These are phyloP conservation scores for Clamator glandarius DNA, from an alignment of 2,797 vertebrate genomes.

Conservation along the genomic window DNA sequence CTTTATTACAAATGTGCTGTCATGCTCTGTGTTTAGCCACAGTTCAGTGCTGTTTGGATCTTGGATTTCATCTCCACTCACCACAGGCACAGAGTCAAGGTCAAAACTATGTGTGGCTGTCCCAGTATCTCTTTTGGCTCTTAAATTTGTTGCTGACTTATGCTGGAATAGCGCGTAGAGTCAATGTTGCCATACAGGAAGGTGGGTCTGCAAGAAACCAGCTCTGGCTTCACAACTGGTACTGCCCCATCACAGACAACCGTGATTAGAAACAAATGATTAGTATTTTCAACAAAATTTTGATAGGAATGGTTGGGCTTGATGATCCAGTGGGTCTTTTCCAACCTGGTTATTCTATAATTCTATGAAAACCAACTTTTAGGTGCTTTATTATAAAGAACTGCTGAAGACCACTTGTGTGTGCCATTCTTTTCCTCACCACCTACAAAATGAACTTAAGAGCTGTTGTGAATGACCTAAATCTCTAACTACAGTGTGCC, in stretches of 20 bases:
- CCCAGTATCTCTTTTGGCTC: not conserved
- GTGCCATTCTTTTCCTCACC: not conserved
- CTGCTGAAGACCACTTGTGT: not conserved
- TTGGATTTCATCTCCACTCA: not conserved
- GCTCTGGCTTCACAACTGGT: not conserved
- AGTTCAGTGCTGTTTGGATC: not conserved
- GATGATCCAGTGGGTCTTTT: too few species aligned
- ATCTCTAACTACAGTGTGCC: not conserved
- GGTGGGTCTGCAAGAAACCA: not conserved
- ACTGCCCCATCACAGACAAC: not conserved
- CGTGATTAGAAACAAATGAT: too few species aligned
- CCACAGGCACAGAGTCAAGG: fast-evolving
- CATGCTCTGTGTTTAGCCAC: not conserved
- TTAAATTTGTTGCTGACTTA: not conserved
- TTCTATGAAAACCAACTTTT: too few species aligned
- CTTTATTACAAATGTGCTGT: not conserved
- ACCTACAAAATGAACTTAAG: not conserved
- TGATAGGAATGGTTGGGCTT: too few species aligned
- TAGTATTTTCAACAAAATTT: too few species aligned
- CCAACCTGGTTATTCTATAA: too few species aligned
- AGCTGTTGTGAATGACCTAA: not conserved
- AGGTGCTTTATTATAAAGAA: not conserved
- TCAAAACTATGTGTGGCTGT: not conserved
- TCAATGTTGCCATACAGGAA: not conserved
- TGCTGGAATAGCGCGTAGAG: fast-evolving